These are phyloP conservation scores for Epirrhoe alternata DNA, from an alignment of 2,888 invertebrate genomes.

Conservation along the genomic window DNA sequence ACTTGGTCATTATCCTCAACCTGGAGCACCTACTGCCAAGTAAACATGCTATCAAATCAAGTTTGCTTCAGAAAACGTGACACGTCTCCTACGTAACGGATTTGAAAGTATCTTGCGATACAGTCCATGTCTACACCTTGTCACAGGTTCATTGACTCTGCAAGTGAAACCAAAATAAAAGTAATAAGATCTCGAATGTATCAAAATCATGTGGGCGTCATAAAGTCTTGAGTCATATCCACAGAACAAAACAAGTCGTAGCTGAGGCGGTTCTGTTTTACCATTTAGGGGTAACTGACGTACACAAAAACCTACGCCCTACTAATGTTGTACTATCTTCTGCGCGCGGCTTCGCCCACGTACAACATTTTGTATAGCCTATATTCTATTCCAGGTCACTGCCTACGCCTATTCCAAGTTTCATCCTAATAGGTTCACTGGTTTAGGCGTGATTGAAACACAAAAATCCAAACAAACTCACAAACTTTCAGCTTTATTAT, in stretches of 20 bases:
- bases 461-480: too few species aligned
- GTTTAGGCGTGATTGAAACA: too few species aligned
- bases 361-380: too few species aligned
- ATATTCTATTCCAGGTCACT: too few species aligned
- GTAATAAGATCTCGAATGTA: conserved; percentile 2
- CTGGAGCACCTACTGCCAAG: not conserved
- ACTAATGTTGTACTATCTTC: too few species aligned
- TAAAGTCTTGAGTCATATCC: not conserved
- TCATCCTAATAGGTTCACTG: too few species aligned
- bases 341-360: too few species aligned
- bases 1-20: too few species aligned
- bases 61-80: not conserved
- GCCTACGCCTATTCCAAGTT: too few species aligned
- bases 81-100: not conserved
- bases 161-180: not conserved
- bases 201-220: not conserved
- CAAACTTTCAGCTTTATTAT: too few species aligned
- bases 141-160: not conserved
- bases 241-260: not conserved
- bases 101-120: not conserved
- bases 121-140: not conserved
- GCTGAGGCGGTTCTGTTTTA: not conserved
- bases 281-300: not conserved
- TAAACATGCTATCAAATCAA: not conserved
- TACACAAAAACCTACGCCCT: too few species aligned